Evolutionary conservation across 2,888 invertebrate genomes (phyloP), one percentile per base, ranked within the genome.

Genomic region (Glaucopsyche alexis): DNA sequence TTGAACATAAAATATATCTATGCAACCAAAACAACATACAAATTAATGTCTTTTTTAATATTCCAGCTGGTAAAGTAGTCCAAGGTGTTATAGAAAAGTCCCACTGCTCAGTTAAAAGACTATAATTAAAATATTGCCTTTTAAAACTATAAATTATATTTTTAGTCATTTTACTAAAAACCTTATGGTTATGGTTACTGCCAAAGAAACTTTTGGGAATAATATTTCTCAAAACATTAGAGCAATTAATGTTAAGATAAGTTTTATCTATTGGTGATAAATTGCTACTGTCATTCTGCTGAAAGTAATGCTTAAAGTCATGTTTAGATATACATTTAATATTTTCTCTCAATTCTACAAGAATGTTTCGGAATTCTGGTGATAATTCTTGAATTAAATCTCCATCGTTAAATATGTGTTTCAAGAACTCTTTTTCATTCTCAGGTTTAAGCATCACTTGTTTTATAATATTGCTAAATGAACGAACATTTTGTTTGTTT

Each of bases 401-500:
- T 16, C 81, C 77, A 14, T 84, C 81, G 78, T 78, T 80, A 73
- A 88, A 76, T 69, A 90, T 75, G 73, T 82, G 75, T 71, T 77
- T 50, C 3, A 77, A 64, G 73, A 78, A 79, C 13, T 67, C 65
- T 19, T 71, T 67, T 40, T 69, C 66, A 50, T 81, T 80, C 71
- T 80, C 79, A 70, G 79, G 79, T 77, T 83, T 87, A n/a, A 87
- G 76, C 75, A 83, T 77, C 74, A 82, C 83, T 40, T 78, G 74
- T 78, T 86, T 85, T 29, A 89, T 60, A 77, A 89, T 78, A 79
- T 89, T 90, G 72, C 78, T 80, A 76, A 83, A 87, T 2, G 90
- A 89, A 73, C 93, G 82, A 55, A 90, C 81, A 79, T 91, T 90
- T 80, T 89, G 88, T 80, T 91, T 93, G 79, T 91, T 90, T 6